A percentile compares a stretch with the other conserved stretches of the same genome.
Conservation (phyloP, 2,888 invertebrate species). For the Creontiades dilutus region DNA sequence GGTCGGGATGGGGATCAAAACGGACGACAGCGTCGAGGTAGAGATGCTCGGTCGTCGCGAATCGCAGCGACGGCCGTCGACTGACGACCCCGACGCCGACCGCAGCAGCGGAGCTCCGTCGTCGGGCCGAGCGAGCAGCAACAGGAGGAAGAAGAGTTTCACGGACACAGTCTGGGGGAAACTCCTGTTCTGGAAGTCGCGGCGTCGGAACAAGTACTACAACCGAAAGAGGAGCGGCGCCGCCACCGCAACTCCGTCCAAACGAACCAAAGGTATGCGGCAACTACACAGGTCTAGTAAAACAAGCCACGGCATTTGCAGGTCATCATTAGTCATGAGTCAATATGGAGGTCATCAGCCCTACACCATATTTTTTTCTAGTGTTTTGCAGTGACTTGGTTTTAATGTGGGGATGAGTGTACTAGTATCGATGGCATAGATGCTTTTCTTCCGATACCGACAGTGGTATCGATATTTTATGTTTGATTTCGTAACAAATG, state of each 20-base stretch:
- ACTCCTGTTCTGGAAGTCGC: constrained; percentile 65
- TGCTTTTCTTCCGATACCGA: too few relatives aligned
- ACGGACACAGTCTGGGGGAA: constrained; percentile 62
- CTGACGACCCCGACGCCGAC: constrained; percentile 2
- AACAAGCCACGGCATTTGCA: too few relatives aligned
- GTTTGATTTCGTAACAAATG: too few relatives aligned
- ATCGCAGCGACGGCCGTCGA: background rate
- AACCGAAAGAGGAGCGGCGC: constrained; percentile 51
- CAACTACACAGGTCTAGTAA: too few relatives aligned
- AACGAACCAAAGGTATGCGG: background rate
- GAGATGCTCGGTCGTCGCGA: constrained; percentile 48
- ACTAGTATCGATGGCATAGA: too few relatives aligned
- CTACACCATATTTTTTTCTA: too few relatives aligned
- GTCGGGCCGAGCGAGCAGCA: background rate
- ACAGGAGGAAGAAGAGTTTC: constrained; percentile 51
- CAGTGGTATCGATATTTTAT: too few relatives aligned
- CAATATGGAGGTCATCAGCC: too few relatives aligned
- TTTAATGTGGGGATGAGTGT: too few relatives aligned
- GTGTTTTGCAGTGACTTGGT: too few relatives aligned
- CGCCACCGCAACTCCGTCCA: constrained; percentile 15
- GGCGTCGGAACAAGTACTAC: constrained; percentile 60
- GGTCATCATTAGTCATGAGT: too few relatives aligned
- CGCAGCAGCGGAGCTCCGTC: background rate
- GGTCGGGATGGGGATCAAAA: constrained; percentile 65
- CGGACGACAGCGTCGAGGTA: constrained; percentile 61